Base-by-base conservation (phyloP, 2,888 invertebrate species). In the Platycheirus albimanus region DNA sequence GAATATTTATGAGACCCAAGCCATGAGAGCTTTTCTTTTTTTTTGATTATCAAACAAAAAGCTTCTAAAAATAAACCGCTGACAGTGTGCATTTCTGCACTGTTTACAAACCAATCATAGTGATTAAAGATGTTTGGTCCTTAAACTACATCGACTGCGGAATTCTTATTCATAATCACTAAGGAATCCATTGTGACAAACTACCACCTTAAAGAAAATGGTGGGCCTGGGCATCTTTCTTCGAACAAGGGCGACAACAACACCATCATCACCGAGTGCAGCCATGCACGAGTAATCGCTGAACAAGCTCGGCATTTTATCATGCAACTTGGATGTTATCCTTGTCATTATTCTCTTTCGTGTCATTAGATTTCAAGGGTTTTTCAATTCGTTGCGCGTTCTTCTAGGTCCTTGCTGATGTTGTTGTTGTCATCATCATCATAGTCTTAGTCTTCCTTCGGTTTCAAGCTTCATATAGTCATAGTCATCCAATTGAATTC, bases 321-420 rank as follows among this genome's bases (percentile, higher is more conserved):
- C 83, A 58, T 45, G 72, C 64, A 49, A 45, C 45, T 51, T 51
- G 83, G 61, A 83, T 83, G 83, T 83, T 78, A 83, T 83, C 83
- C 83, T 78, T 78, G 87, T 89, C 90, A 89, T 89, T 89, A 90
- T 90, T 90, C 89, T 90, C 89, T 90, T 89, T 88, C 89, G 87
- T 89, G 88, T 89, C 89, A 89, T 89, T 89, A 90, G 90, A 88
- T 89, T 88, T 88, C 87, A 90, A 90, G 89, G 89, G 89, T 88
- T 89, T 89, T 77, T 81, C 83, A 83, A 83, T 83, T 83, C 83
- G 74, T 83, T 78, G 83, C 61, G 77, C 83, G 83, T 64, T 69
- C 64, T 10, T 58, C 17, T 74, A 52, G 45, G 43, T 72, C 36
- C 45, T 61, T 72, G 74, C 38, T 41, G 61, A n/a, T 36, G 47